phyloP scores from a whole-genome alignment of 2,113 vertebrate genomes.

The Pangasianodon hypophthalmus region DNA sequence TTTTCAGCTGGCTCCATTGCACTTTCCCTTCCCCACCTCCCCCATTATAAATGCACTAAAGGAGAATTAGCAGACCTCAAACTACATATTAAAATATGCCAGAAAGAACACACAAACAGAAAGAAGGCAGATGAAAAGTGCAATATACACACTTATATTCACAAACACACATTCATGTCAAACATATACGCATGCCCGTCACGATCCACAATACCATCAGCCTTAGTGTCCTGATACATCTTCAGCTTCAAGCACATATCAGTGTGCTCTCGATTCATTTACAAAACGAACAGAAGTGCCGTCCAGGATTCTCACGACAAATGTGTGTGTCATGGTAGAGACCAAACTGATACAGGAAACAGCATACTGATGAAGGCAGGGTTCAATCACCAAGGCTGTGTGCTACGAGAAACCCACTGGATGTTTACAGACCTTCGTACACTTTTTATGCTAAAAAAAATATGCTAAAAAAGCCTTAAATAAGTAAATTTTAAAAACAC shows the following conservation, averaged over 20 bases:
- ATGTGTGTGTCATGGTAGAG: conserved; percentile 10
- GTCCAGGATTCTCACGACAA: conserved; percentile 27
- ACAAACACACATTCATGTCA: background rate
- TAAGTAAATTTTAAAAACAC: too few species aligned
- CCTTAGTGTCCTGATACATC: conserved; percentile 24
- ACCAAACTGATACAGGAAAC: background rate
- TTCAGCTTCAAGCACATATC: conserved; percentile 24
- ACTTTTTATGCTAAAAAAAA: background rate
- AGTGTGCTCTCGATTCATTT: background rate
- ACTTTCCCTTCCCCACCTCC: background rate
- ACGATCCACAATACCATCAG: conserved; percentile 19
- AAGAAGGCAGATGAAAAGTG: background rate
- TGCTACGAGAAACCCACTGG: background rate
- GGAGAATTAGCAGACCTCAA: conserved; percentile 59
- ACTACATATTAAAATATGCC: background rate
- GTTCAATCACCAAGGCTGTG: conserved; percentile 20
- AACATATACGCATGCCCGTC: conserved; percentile 8
- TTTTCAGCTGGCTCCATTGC: background rate
- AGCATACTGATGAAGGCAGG: background rate
- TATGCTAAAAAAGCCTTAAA: background rate
- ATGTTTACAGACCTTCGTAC: conserved; percentile 30
- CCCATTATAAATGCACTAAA: background rate
- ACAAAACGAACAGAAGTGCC: background rate
- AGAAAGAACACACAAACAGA: conserved; percentile 17
- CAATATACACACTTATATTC: background rate